Conservation (phyloP, 2,888 invertebrate genomes). For the Eilema sororculum region DNA sequence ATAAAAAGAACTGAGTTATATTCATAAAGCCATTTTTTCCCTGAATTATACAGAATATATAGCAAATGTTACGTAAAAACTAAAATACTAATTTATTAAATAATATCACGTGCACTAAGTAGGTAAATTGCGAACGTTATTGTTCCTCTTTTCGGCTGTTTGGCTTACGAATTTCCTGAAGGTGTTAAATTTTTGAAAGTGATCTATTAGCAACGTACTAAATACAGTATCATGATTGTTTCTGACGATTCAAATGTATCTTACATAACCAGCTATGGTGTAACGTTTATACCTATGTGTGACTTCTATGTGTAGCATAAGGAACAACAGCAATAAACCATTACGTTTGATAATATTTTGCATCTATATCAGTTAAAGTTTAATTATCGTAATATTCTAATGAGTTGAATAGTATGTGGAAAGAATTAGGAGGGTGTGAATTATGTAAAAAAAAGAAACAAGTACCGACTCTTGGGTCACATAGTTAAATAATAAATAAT, state of each 20-base stretch:
- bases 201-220: slow-evolving; percentile 41
- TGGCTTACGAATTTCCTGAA: slow-evolving; percentile 26
- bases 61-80: neutral
- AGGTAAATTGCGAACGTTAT: too few species aligned
- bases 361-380: neutral
- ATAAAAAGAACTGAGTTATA: neutral
- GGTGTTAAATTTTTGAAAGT: slow-evolving; percentile 53
- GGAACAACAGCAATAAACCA: neutral
- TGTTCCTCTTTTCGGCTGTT: neutral
- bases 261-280: neutral
- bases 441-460: neutral
- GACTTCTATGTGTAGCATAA: neutral
- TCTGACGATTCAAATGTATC: neutral
- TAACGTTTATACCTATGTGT: too few species aligned
- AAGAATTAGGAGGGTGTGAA: neutral
- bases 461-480: neutral
- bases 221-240: slow-evolving; percentile 25
- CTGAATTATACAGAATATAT: neutral
- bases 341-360: neutral
- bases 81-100: neutral
- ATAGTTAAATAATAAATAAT: neutral
- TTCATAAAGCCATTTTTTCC: neutral
- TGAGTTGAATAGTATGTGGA: neutral
- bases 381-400: neutral
- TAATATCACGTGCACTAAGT: neutral